A percentile compares a stretch with the other conserved stretches of the same genome.
Evolutionary conservation across 2,888 invertebrate species (phyloP).

Genomic region (Noctua fimbriata): DNA sequence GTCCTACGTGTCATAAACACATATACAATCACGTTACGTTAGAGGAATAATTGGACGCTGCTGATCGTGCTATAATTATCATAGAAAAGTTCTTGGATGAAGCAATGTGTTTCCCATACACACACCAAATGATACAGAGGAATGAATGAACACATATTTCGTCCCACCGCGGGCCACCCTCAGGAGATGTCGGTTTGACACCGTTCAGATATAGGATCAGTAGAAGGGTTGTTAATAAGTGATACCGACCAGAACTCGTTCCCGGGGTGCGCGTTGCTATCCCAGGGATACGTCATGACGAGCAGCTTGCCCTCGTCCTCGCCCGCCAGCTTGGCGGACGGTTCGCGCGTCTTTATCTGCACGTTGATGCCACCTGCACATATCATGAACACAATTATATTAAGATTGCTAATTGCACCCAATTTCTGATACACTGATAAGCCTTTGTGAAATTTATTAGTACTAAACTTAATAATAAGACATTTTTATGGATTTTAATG

Average conservation of each 20-base stretch:
- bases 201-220: too few relatives aligned
- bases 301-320: slow-evolving; percentile 87
- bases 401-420: neutral
- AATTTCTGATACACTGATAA: neutral
- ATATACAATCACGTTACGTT: too few relatives aligned
- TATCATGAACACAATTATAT: neutral
- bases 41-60: too few relatives aligned
- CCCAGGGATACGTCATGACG: slow-evolving; percentile 93
- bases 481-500: neutral
- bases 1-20: too few relatives aligned
- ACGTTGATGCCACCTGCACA: slow-evolving; percentile 87
- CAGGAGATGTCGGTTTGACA: too few relatives aligned
- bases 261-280: slow-evolving; percentile 93
- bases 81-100: too few relatives aligned
- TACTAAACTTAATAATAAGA: neutral
- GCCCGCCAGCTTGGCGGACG: slow-evolving; percentile 87
- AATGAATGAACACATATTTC: too few relatives aligned
- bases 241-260: slow-evolving; percentile 92
- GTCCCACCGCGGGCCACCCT: too few relatives aligned
- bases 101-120: too few relatives aligned
- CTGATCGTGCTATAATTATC: too few relatives aligned
- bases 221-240: neutral
- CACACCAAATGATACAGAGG: too few relatives aligned
- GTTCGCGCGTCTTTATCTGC: slow-evolving; percentile 89
- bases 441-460: neutral